phyloP scores from a whole-genome alignment of 2,113 vertebrate genomes.

The Microtus montanus region DNA sequence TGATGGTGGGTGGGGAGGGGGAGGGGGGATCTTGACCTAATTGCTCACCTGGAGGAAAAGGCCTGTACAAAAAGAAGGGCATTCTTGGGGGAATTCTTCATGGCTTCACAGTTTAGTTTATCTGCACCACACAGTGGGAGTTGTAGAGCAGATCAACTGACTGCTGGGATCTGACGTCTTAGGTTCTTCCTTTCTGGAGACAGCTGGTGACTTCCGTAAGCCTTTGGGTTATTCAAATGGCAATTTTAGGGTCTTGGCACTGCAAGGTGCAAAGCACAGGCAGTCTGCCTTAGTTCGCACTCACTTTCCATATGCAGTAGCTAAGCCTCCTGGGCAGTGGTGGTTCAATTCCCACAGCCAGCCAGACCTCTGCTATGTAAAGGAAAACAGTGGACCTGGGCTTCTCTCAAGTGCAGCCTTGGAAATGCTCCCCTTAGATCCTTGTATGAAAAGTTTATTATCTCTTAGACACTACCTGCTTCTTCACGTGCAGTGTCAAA shows the following conservation, averaged over 20 bases:
- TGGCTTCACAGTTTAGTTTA: conserved; percentile 19
- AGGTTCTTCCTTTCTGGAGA: neutral
- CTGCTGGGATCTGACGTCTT: neutral
- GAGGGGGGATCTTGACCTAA: neutral
- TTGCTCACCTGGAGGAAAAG: neutral
- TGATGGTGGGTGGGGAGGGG: neutral
- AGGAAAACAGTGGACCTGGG: neutral
- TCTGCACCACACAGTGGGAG: neutral
- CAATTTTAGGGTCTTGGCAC: neutral
- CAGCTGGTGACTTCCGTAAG: neutral
- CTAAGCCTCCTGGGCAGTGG: neutral
- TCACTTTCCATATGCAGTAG: neutral
- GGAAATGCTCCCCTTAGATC: conserved; percentile 13
- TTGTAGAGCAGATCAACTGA: neutral
- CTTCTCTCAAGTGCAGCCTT: neutral
- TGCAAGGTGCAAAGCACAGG: neutral
- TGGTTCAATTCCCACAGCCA: neutral
- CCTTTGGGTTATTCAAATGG: neutral
- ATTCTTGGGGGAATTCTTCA: conserved; percentile 4
- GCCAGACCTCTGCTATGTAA: neutral
- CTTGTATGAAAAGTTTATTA: neutral
- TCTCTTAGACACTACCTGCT: neutral
- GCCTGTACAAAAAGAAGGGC: neutral
- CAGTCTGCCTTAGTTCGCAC: neutral
- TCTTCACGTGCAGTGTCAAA: conserved; percentile 17